Base-by-base conservation (phyloP, 2,113 vertebrate species). In the Poeciliopsis prolifica region DNA sequence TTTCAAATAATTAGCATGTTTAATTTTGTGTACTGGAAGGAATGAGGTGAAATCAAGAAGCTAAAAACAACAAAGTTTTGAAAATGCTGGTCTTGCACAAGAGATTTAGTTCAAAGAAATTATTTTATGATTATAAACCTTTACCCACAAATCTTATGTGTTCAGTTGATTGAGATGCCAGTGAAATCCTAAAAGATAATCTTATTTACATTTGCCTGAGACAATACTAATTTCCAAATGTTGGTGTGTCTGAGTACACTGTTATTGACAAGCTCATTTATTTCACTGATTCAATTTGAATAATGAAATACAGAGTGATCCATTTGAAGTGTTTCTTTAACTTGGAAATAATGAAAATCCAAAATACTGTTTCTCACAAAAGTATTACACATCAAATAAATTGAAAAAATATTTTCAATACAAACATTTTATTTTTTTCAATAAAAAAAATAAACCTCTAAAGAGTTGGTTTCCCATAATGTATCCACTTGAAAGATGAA, bases 41-140 rank as follows among this genome's bases (percentile, higher is more conserved):
- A 73, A 28, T 74, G n/a, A 72, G 66, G 79, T 54, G 30, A 37
- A 74, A 54, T 37, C 51, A 54, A 70, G 65, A 73, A 48, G 44
- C 17, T 37, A 40, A 40, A 58, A n/a, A 44, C 65, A 15, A 42
- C 62, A 51, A 71, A 77, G 72, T 65, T 75, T 4, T 29, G 10
- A 63, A 70, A 44, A 65, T 24, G 22, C 35, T 10, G 51, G 48
- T 30, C 42, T 79, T 51, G 10, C 31, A 51, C 30, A 19, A 48
- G 8, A 37, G 35, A 70, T 61, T 78, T 63, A 29, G 29, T 75
- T 15, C 22, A 29, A 72, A 42, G 26, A 31, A 73, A 13, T 3
- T 19, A 61, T 78, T 61, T 14, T 0, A 64, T 54, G 19, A 54
- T 54, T 54, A 54, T 31, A 62, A 72, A 13, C 3, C 15, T 68